Conservation (phyloP, 2,888 invertebrate genomes). For the Steinernema hermaphroditum region DNA sequence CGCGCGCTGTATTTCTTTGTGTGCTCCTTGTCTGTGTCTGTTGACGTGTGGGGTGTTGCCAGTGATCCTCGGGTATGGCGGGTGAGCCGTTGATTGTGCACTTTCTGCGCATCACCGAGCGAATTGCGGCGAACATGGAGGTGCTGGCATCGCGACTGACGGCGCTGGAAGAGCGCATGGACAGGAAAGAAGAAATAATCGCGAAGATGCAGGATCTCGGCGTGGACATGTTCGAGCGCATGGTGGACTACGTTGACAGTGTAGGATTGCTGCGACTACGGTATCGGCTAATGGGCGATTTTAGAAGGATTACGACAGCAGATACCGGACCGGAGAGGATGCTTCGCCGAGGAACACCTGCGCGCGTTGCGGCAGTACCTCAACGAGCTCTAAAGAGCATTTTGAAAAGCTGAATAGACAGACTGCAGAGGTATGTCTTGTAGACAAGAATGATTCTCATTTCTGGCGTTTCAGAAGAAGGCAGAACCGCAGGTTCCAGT, state of each 20-base stretch:
- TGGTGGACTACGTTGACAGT: not conserved
- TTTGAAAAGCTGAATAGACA: not conserved
- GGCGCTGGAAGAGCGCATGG: not conserved
- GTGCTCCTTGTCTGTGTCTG: not conserved
- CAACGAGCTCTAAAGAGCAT: not conserved
- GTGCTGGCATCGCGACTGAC: not conserved
- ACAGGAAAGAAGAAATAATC: not conserved
- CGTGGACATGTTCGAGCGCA: not conserved
- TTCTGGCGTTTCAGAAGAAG: not conserved
- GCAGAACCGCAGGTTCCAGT: too few species aligned
- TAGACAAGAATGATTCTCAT: not conserved
- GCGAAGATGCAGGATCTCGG: not conserved
- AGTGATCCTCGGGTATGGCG: not conserved
- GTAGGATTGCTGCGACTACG: not conserved
- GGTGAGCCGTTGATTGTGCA: not conserved
- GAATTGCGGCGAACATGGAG: not conserved
- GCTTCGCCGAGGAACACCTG: not conserved
- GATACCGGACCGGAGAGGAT: not conserved
- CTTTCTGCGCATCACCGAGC: not conserved
- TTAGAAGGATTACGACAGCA: not conserved
- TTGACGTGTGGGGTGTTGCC: not conserved
- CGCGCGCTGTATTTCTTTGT: not conserved
- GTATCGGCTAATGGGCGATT: not conserved
- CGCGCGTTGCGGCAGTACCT: not conserved
- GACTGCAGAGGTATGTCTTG: not conserved